Base-by-base conservation (phyloP, 2,888 invertebrate genomes). In the Melangyna quadrimaculata region DNA sequence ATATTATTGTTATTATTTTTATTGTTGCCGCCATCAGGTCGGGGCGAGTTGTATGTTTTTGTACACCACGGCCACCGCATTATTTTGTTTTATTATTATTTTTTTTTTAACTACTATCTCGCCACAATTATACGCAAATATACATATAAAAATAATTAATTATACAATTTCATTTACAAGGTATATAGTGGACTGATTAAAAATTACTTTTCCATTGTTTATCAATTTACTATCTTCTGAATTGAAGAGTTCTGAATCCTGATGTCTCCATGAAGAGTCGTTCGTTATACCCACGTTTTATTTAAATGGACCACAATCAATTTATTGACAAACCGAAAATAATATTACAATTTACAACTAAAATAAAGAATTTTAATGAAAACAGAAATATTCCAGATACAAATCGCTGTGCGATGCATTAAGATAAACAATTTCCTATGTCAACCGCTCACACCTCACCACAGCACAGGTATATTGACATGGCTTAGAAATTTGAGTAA, bases 131-230 rank as follows among this genome's bases (percentile, higher is more conserved):
- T 40, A 43, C 69, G 65, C 72, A 81, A 77, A 69, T 24, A 79
- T 32, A 69, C 29, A 5, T 17, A 40, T 35, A 14, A 22, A 3
- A 2, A 59, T 43, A 80, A 77, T 75, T 86, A 59, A 79, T 24
- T 37, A 75, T 32, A 29, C 29, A 67, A 40, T 61, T 84, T 63
- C 43, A 67, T 37, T 75, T 80, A 43, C n/a, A n/a, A n/a, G n/a
- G n/a, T n/a, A 17, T 17, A 72, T 75, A 65, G 53, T 74, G 61
- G 61, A 63, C 75, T 75, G 84, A 86, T 80, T 86, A 80, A 81
- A 78, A 72, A 86, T 78, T 86, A 81, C 63, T 81, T 81, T 86
- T 81, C 77, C 86, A 86, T 86, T 86, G 57, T 73, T 86, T 86
- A 55, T 77, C 57, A 61, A 70, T 86, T 77, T 72, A 69, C 67